A percentile compares a stretch with the other conserved stretches of the same genome.
phyloP scores from a whole-genome alignment of 92 coral and sea anemone species.

The Heteractis magnifica region DNA sequence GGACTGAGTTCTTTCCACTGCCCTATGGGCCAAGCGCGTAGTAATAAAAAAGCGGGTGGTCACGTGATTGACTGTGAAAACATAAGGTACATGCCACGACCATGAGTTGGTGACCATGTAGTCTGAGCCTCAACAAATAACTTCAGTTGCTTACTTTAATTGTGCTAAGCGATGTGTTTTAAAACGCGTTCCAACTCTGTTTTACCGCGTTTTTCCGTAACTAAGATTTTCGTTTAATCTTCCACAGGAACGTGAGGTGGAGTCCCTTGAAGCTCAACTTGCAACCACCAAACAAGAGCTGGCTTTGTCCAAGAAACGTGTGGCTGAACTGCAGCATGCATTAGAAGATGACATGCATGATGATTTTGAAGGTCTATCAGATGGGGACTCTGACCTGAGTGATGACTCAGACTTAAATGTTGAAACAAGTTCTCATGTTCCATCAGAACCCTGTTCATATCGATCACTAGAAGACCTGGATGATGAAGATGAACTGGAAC shows the following conservation, averaged over 20 bases:
- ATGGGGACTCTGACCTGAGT: conserved; percentile 69
- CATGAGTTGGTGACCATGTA: too few species aligned
- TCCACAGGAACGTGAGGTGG: conserved; percentile 80
- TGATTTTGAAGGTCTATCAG: conserved; percentile 77
- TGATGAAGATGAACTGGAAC: conserved; percentile 56
- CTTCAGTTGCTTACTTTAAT: too few species aligned
- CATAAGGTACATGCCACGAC: too few species aligned
- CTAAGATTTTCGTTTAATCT: neutral
- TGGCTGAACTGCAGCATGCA: conserved; percentile 88
- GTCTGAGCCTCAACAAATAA: too few species aligned
- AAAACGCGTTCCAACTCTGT: too few species aligned
- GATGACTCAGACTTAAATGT: conserved; percentile 59
- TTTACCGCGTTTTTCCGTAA: neutral
- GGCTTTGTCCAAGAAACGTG: conserved; percentile 79
- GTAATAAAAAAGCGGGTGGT: too few species aligned
- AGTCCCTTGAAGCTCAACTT: conserved; percentile 70
- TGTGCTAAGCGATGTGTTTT: too few species aligned
- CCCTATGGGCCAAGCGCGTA: too few species aligned
- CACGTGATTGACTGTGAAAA: too few species aligned
- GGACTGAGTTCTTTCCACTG: too few species aligned
- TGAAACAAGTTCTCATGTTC: conserved; percentile 63
- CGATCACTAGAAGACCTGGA: conserved; percentile 90
- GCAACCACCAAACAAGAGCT: conserved; percentile 87
- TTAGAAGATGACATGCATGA: conserved; percentile 87
- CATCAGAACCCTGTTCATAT: conserved; percentile 95